Percentiles rank a stretch among this genome's conserved stretches.
These are phyloP conservation scores for Doryteuthis pealeii DNA, from an alignment of 1,140 invertebrate species.

Conservation along the genomic window DNA sequence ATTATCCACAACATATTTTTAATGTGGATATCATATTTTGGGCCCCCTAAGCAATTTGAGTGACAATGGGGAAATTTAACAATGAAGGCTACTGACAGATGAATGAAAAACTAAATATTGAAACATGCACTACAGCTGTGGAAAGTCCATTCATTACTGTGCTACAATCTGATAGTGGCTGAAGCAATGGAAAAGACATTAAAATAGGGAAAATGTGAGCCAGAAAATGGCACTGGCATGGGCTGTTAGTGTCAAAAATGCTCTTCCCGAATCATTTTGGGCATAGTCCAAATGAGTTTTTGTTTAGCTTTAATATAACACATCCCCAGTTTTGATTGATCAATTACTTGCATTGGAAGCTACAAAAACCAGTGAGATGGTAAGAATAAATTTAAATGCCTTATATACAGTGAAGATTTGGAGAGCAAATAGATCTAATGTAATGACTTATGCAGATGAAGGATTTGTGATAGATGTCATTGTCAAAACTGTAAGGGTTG, in stretches of 20 bases:
- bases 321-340: neutral
- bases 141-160: neutral
- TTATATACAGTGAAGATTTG: neutral
- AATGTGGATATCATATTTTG: neutral
- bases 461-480: neutral
- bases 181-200: neutral
- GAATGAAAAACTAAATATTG: neutral
- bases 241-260: too few relatives aligned
- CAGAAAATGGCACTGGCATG: neutral
- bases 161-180: neutral
- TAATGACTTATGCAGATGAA: neutral
- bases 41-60: neutral
- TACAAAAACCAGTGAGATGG: too few relatives aligned
- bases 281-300: too few relatives aligned
- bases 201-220: neutral
- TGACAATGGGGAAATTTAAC: neutral
- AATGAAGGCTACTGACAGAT: neutral
- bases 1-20: neutral
- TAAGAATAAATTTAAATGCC: neutral
- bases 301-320: neutral
- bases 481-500: neutral
- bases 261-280: neutral
- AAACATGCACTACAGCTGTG: too few relatives aligned
- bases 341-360: neutral
- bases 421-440: neutral